Percentiles rank a stretch among this genome's conserved stretches.
phyloP scores from a whole-genome alignment of 2,113 vertebrate genomes.

The Chrysochloris asiatica region DNA sequence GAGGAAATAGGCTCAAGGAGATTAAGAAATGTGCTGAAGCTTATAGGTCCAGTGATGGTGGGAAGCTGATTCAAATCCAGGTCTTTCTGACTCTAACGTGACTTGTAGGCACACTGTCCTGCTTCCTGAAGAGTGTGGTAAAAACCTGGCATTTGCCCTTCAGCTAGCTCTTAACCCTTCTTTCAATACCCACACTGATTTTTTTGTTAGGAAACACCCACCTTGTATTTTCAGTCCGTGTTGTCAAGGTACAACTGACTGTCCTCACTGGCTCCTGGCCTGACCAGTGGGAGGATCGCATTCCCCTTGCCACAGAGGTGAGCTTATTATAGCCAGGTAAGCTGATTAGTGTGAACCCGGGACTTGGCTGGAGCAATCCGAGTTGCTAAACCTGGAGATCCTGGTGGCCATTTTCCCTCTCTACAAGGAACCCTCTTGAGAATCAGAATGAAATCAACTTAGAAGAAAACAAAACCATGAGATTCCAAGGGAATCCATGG shows the following conservation, averaged over 20 bases:
- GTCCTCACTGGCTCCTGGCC: background rate
- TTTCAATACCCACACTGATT: background rate
- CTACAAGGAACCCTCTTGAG: background rate
- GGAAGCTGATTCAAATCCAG: constrained; percentile 7
- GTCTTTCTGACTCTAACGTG: background rate
- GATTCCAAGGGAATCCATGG: background rate
- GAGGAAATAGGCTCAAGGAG: background rate
- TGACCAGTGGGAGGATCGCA: constrained; percentile 3
- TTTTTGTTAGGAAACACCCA: background rate
- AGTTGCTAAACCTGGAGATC: background rate
- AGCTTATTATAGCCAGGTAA: constrained; percentile 4
- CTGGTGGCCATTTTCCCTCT: background rate
- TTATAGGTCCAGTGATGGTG: background rate
- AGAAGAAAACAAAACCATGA: background rate
- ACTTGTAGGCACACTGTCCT: background rate
- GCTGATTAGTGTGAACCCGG: constrained; percentile 17
- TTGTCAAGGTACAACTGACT: background rate
- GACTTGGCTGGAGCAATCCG: constrained; percentile 26
- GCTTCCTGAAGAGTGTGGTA: background rate
- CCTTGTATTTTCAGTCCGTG: background rate
- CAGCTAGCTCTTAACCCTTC: background rate
- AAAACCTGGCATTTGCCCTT: background rate
- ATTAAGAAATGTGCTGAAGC: constrained; percentile 13
- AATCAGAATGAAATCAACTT: constrained; percentile 15
- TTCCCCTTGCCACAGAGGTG: constrained; percentile 7